A percentile compares a stretch with the other conserved stretches of the same genome.
Conservation (phyloP, 2,888 invertebrate species). For the Lagria hirta region DNA sequence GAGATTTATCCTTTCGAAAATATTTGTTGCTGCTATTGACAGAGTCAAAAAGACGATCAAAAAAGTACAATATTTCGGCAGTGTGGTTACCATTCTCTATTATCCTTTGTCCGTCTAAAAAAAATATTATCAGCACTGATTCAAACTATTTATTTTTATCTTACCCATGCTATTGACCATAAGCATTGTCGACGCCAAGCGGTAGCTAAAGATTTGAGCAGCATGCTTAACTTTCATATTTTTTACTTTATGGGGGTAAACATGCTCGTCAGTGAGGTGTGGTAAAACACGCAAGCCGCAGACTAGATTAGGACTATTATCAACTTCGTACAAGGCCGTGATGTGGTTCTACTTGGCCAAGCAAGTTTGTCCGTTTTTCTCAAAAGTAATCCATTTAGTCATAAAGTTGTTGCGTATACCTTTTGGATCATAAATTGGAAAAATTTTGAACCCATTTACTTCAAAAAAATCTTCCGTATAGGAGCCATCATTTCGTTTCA, state of each 20-base stretch:
- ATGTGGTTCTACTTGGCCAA: constrained; percentile 3
- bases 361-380: background rate
- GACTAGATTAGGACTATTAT: background rate
- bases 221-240: too few relatives aligned
- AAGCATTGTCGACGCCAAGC: background rate
- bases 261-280: too few relatives aligned
- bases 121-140: background rate
- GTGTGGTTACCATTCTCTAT: background rate
- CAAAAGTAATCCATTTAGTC: background rate
- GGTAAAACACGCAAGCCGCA: background rate
- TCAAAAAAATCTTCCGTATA: background rate
- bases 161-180: background rate
- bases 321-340: background rate
- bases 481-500: background rate
- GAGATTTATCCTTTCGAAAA: too few relatives aligned
- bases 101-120: background rate
- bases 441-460: constrained; percentile 1
- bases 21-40: too few relatives aligned
- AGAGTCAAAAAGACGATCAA: constrained; percentile 1
- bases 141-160: background rate
- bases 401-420: constrained; percentile 6
- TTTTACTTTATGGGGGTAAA: too few relatives aligned
- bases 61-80: background rate
- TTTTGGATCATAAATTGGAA: constrained; percentile 3
- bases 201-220: too few relatives aligned